phyloP scores from a whole-genome alignment of 1,140 invertebrate genomes.

The Adoxophyes honmai region DNA sequence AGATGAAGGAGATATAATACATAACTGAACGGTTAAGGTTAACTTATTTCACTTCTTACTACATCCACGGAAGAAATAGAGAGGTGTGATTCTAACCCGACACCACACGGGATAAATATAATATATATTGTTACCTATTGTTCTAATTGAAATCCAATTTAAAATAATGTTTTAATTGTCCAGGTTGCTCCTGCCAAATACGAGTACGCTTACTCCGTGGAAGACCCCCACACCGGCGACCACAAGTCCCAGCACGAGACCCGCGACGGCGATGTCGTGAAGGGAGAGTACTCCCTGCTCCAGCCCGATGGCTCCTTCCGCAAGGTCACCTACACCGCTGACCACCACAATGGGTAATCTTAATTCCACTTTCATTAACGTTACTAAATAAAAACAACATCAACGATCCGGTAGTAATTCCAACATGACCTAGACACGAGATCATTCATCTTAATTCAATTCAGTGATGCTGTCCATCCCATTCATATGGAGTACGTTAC shows the following conservation, averaged over 20 bases:
- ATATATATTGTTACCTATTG: too few relatives aligned
- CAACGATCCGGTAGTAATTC: neutral
- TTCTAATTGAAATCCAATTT: neutral
- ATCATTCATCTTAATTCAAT: constrained; percentile 2
- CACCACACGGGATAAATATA: too few relatives aligned
- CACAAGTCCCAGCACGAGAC: constrained; percentile 78
- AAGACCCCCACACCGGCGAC: constrained; percentile 79
- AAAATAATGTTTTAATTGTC: neutral
- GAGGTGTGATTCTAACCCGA: too few relatives aligned
- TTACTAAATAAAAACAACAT: constrained; percentile 14
- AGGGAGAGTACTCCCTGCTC: constrained; percentile 78
- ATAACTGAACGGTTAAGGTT: too few relatives aligned
- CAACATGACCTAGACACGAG: neutral
- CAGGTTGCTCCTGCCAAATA: constrained; percentile 72
- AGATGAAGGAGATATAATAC: too few relatives aligned
- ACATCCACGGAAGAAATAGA: too few relatives aligned
- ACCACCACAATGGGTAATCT: constrained; percentile 55
- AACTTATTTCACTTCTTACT: too few relatives aligned
- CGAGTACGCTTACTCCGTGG: constrained; percentile 78
- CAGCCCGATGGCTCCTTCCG: constrained; percentile 81
- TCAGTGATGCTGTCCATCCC: constrained; percentile 17
- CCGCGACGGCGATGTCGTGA: constrained; percentile 76
- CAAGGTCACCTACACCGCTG: constrained; percentile 76
- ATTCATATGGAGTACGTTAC: constrained; percentile 26
- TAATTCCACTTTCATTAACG: too few relatives aligned